Percentiles rank a stretch among this genome's conserved stretches.
phyloP scores from a whole-genome alignment of 2,888 invertebrate genomes.

The Himalopsyche kuldschensis region DNA sequence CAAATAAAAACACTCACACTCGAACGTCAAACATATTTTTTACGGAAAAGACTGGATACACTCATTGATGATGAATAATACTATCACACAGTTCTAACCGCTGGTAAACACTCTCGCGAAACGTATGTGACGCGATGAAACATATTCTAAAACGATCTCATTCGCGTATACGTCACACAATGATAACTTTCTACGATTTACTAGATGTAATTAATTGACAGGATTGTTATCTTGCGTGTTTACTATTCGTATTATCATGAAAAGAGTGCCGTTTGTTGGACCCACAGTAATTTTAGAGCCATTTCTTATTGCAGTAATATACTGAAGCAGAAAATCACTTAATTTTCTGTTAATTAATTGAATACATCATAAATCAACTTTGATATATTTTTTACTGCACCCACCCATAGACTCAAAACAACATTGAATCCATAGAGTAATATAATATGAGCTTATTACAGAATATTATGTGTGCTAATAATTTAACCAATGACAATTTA shows the following conservation, averaged over 20 bases:
- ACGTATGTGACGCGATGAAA: background rate
- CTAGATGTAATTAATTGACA: conserved; percentile 24
- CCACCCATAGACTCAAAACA: conserved; percentile 25
- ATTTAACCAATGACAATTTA: too few species aligned
- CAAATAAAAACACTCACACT: conserved; percentile 21
- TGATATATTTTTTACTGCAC: conserved; percentile 22
- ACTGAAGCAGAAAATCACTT: background rate
- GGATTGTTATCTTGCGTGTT: conserved; percentile 23
- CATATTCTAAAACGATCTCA: conserved; percentile 16
- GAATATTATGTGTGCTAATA: too few species aligned
- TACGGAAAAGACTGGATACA: background rate
- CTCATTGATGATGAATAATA: background rate
- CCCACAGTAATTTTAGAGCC: background rate
- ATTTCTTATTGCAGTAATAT: background rate
- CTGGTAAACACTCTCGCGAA: background rate
- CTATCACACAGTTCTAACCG: background rate
- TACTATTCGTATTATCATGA: conserved; percentile 7
- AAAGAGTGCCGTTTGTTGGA: background rate
- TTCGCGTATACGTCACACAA: conserved; percentile 26
- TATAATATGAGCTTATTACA: background rate
- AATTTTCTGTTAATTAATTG: conserved; percentile 13
- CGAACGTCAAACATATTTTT: conserved; percentile 15
- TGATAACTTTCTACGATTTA: conserved; percentile 29
- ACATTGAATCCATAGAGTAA: conserved; percentile 8
- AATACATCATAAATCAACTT: conserved; percentile 30